Base-by-base conservation (phyloP, 2,888 invertebrate genomes). In the Hypolimnas misippus region DNA sequence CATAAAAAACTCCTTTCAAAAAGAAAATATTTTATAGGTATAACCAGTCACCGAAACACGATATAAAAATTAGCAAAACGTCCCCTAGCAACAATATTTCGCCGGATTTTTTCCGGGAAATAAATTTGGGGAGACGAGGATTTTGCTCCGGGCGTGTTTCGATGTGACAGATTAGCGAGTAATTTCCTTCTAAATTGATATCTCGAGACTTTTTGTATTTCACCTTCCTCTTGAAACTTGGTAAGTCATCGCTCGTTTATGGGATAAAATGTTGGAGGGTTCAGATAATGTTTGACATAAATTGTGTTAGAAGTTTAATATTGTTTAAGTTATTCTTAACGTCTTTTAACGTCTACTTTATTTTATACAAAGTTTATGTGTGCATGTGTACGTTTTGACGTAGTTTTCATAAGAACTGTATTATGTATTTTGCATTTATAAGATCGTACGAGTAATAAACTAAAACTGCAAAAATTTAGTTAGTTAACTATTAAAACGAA, bases 151-250 rank as follows among this genome's bases (percentile, higher is more conserved):
- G 80, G 88, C 84, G 83, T 77, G 79, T 81, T 79, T 83, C 80
- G 81, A 87, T 89, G 90, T 90, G 91, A 91, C 91, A 91, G 91
- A 91, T 91, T 91, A 91, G 82, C 81, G 81, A 76, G 89, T 91
- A 90, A 92, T 91, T 88, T 87, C 83, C 76, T 73, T 2, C 84
- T 78, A 90, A 92, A 91, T 92, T 89, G 91, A 90, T 92, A 91
- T 90, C 89, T 88, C 85, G 80, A 85, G 85, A 80, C 85, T 76
- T 80, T 82, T 79, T 76, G 6, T 74, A 76, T 75, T 79, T 75
- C 71, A 69, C 72, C 74, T 74, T 71, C 64, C 57, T 60, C 58
- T 50, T 83, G 81, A 81, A 79, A 84, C 81, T 86, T 86, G 83
- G 84, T 81, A n/a, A n/a, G 86, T 88, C 87, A 86, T 80, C 79